Evolutionary conservation across 2,888 invertebrate species (phyloP).

Genomic region (Hypselothyrea guttata): DNA sequence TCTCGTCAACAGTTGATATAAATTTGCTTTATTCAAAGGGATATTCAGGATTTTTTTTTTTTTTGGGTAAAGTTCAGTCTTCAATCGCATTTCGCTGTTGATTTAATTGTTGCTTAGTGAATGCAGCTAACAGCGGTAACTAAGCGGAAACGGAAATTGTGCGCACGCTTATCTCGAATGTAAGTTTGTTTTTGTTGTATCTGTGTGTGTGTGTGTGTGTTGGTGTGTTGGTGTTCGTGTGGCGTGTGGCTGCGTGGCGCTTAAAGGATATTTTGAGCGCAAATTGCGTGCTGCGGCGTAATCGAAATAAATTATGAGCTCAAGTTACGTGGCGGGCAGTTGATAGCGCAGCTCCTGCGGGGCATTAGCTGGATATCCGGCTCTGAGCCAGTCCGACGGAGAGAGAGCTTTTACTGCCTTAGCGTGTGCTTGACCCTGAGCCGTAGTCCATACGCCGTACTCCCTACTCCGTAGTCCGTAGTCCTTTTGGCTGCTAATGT

Average conservation of each 20-base stretch:
- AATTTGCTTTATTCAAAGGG: too few relatives aligned
- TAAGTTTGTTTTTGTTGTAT: conserved; percentile 8
- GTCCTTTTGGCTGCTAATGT: too few relatives aligned
- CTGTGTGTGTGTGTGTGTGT: conserved; percentile 26
- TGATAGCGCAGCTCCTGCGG: conserved; percentile 25
- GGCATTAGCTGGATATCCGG: conserved; percentile 54
- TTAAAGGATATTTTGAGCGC: conserved; percentile 67
- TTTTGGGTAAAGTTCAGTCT: conserved; percentile 16
- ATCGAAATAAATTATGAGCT: conserved; percentile 77
- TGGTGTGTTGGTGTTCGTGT: conserved; percentile 31
- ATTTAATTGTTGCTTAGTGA: conserved; percentile 73
- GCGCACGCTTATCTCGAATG: conserved; percentile 64
- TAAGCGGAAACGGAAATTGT: conserved; percentile 72
- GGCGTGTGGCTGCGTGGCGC: conserved; percentile 50
- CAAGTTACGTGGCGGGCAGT: conserved; percentile 57
- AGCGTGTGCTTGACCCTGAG: conserved; percentile 50
- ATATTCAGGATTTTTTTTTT: too few relatives aligned
- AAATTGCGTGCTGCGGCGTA: conserved; percentile 75
- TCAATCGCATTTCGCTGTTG: conserved; percentile 39
- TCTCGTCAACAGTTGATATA: too few relatives aligned
- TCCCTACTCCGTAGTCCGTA: conserved; percentile 24
- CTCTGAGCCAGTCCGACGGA: conserved; percentile 49
- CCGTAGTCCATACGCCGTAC: too few relatives aligned
- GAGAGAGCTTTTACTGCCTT: conserved; percentile 59
- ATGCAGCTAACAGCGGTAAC: conserved; percentile 62